These are phyloP conservation scores for Brachionus angularis DNA, from an alignment of 1,140 invertebrate species.

Conservation along the genomic window DNA sequence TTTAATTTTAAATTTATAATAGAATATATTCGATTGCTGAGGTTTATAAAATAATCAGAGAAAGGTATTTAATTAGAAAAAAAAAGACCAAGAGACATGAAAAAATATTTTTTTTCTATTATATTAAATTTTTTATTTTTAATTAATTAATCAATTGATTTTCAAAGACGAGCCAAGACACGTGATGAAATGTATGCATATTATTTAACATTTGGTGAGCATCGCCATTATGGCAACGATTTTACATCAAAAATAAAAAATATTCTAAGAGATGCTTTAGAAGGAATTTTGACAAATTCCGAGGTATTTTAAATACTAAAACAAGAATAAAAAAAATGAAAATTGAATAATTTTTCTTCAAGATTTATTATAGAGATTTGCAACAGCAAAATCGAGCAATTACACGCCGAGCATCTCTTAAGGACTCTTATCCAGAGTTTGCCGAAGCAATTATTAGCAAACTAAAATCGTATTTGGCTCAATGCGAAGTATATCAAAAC, in stretches of 20 bases:
- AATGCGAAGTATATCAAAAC: constrained; percentile 56
- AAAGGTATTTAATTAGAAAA: constrained; percentile 6
- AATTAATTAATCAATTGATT: background rate
- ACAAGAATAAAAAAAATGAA: background rate
- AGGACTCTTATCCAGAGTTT: constrained; percentile 55
- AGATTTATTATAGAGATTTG: constrained; percentile 49
- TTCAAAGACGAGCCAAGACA: constrained; percentile 24
- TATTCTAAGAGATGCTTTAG: constrained; percentile 50
- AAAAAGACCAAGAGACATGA: constrained; percentile 45
- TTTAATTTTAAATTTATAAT: background rate
- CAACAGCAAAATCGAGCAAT: constrained; percentile 53
- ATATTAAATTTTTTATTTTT: background rate
- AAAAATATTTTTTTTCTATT: background rate
- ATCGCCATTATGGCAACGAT: constrained; percentile 25
- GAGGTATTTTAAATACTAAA: constrained; percentile 48
- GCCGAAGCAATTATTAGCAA: constrained; percentile 53
- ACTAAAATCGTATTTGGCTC: constrained; percentile 53
- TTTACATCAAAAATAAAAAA: constrained; percentile 50
- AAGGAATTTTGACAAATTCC: constrained; percentile 51
- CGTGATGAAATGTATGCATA: constrained; percentile 43
- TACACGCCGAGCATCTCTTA: constrained; percentile 54
- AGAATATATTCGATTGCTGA: background rate
- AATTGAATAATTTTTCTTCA: too few relatives aligned
- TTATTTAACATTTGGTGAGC: constrained; percentile 44
- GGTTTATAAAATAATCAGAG: background rate